phyloP scores from a whole-genome alignment of 1,140 invertebrate species.

The Hermetia illucens region DNA sequence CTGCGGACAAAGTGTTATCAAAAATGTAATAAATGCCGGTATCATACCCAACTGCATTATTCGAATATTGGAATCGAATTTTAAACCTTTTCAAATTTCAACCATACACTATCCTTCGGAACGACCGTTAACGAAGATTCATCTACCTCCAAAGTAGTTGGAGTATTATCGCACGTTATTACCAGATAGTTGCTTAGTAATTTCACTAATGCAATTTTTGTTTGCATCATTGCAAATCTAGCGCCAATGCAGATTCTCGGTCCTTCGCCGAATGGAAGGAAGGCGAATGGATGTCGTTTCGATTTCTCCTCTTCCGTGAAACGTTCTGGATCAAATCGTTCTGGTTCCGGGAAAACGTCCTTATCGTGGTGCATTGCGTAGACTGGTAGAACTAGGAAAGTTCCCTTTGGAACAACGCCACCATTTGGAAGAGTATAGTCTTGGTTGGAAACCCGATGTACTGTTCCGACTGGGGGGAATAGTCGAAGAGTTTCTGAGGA shows the following conservation, averaged over 20 bases:
- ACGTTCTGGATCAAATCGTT: slow-evolving; percentile 39
- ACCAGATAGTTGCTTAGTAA: slow-evolving; percentile 26
- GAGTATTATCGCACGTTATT: background rate
- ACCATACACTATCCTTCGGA: too few relatives aligned
- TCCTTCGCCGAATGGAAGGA: slow-evolving; percentile 48
- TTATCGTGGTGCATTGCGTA: slow-evolving; percentile 39
- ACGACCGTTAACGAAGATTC: too few relatives aligned
- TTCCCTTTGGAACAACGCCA: slow-evolving; percentile 31
- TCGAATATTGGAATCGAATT: too few relatives aligned
- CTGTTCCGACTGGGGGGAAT: slow-evolving; percentile 10
- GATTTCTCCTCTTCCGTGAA: slow-evolving; percentile 31
- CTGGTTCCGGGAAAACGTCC: slow-evolving; percentile 35
- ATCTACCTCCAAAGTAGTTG: background rate
- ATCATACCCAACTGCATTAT: too few relatives aligned
- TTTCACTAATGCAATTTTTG: slow-evolving; percentile 28
- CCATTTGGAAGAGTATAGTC: slow-evolving; percentile 32
- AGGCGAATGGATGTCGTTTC: slow-evolving; percentile 32
- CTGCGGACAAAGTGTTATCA: too few relatives aligned
- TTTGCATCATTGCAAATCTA: slow-evolving; percentile 31
- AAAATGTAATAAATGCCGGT: too few relatives aligned
- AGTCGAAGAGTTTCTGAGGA: slow-evolving; percentile 27
- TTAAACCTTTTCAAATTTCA: too few relatives aligned
- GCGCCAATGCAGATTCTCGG: slow-evolving; percentile 43
- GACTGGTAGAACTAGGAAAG: slow-evolving; percentile 36
- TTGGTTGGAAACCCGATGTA: slow-evolving; percentile 29